These are phyloP conservation scores for Hypercompe scribonia DNA, from an alignment of 2,888 invertebrate genomes.

Conservation along the genomic window DNA sequence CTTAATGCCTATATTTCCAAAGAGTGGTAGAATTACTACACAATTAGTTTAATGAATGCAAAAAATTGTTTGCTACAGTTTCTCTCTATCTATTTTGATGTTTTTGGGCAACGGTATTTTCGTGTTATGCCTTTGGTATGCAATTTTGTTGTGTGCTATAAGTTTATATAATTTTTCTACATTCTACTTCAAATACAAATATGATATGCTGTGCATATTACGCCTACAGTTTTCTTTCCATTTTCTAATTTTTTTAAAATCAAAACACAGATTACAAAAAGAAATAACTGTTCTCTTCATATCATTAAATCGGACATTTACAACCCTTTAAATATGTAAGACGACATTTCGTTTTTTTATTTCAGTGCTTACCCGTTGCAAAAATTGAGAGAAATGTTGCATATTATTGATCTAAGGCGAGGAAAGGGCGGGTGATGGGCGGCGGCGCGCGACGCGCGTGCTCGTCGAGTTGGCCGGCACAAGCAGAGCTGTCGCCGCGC, in stretches of 20 bases:
- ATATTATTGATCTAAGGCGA: conserved; percentile 50
- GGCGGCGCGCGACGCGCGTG: conserved; percentile 50
- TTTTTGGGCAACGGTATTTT: background rate
- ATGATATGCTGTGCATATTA: background rate
- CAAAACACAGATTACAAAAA: background rate
- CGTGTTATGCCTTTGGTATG: background rate
- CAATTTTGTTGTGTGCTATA: too few relatives aligned
- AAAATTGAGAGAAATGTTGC: conserved; percentile 48
- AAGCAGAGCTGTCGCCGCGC: conserved; percentile 45
- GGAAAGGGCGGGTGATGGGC: conserved; percentile 50
- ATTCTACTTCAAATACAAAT: background rate
- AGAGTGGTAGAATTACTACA: background rate
- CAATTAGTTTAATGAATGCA: background rate
- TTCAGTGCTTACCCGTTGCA: conserved; percentile 26
- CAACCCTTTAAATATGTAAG: background rate
- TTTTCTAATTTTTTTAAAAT: background rate
- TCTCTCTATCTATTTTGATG: background rate
- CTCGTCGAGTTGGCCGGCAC: conserved; percentile 42
- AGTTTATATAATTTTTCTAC: too few relatives aligned
- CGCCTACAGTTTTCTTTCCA: background rate
- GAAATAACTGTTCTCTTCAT: background rate
- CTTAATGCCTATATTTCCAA: background rate
- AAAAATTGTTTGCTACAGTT: background rate
- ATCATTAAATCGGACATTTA: conserved; percentile 1
- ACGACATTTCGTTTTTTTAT: conserved; percentile 13